phyloP scores from a whole-genome alignment of 1,140 invertebrate genomes.

The Drosophila guanche region DNA sequence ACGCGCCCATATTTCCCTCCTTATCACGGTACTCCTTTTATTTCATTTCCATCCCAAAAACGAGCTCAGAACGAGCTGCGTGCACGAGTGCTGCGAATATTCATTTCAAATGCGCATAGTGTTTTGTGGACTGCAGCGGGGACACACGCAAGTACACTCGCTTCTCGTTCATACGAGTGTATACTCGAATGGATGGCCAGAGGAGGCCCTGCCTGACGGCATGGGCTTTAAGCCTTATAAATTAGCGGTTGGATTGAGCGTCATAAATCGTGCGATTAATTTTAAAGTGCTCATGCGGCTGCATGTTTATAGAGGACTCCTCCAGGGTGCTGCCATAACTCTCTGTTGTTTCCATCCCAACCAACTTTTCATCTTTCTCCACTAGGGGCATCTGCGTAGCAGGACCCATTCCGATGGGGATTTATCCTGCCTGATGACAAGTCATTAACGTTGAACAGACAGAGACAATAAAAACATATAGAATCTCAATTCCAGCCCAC shows the following conservation, averaged over 20 bases:
- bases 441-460: slow-evolving; percentile 14
- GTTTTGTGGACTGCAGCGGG: slow-evolving; percentile 51
- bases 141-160: not conserved
- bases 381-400: no score
- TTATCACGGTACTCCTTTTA: slow-evolving; percentile 4
- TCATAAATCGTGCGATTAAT: slow-evolving; percentile 78
- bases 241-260: slow-evolving; percentile 79
- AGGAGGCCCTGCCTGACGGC: slow-evolving; percentile 5
- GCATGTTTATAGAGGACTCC: slow-evolving; percentile 60
- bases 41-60: slow-evolving; percentile 1
- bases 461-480: slow-evolving; percentile 1
- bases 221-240: slow-evolving; percentile 65
- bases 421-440: slow-evolving; percentile 24
- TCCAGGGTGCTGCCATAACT: not conserved
- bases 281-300: slow-evolving; percentile 62
- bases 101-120: slow-evolving; percentile 73
- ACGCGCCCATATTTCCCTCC: slow-evolving; percentile 1
- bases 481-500: slow-evolving; percentile 18
- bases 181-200: not conserved
- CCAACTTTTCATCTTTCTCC: no score
- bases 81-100: slow-evolving; percentile 48
- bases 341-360: slow-evolving; percentile 1
- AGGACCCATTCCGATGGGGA: not conserved
- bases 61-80: slow-evolving; percentile 48
- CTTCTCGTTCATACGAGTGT: not conserved